A percentile compares a stretch with the other conserved stretches of the same genome.
Conservation (phyloP, 2,797 vertebrate species). For the Tragelaphus oryx region DNA sequence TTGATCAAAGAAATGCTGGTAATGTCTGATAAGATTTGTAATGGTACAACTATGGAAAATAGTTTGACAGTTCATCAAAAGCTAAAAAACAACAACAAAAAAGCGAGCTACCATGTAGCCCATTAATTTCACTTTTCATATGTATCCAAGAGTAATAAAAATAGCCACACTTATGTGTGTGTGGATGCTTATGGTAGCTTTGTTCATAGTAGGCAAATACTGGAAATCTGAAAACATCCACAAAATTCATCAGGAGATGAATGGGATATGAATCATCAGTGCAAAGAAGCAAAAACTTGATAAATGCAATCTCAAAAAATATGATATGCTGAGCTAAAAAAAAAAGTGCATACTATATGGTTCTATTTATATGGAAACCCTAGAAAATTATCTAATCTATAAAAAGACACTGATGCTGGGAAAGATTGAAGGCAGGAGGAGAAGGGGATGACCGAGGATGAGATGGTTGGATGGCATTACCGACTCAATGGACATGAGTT, state of each 20-base stretch:
- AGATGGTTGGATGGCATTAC: neutral
- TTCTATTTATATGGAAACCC: neutral
- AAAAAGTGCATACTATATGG: accelerated
- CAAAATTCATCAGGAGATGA: neutral
- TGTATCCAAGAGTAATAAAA: neutral
- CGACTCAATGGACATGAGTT: neutral
- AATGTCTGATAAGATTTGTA: neutral
- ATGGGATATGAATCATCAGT: neutral
- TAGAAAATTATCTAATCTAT: neutral
- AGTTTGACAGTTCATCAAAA: neutral
- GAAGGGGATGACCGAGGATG: neutral
- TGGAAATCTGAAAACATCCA: neutral
- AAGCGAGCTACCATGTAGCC: neutral
- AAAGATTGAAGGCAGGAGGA: neutral
- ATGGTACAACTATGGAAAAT: neutral
- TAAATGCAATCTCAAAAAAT: neutral
- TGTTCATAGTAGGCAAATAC: neutral
- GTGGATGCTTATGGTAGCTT: neutral
- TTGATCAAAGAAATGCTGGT: neutral
- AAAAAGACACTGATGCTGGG: neutral
- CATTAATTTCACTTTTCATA: neutral
- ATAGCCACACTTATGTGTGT: neutral
- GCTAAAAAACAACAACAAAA: neutral
- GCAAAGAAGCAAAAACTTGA: neutral
- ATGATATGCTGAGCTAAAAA: neutral